Evolutionary conservation across 2,113 vertebrate genomes (phyloP).

Genomic region (Antechinus stuartii): DNA sequence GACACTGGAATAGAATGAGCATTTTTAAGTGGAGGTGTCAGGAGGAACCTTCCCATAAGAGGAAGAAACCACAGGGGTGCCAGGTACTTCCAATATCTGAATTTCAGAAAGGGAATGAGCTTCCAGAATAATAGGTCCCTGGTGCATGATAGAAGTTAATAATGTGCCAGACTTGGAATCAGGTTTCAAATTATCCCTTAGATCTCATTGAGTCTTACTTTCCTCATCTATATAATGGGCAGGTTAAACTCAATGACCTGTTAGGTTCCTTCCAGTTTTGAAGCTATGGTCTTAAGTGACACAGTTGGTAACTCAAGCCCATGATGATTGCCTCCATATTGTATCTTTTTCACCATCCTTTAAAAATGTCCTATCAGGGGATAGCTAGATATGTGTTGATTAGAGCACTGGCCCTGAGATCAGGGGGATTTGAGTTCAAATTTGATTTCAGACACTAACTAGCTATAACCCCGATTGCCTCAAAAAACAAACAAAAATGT

Average conservation of each 20-base stretch:
- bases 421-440: no score
- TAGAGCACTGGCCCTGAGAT: no score
- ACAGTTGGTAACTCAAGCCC: neutral
- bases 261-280: neutral
- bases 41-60: neutral
- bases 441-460: no score
- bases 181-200: neutral
- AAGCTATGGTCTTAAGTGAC: neutral
- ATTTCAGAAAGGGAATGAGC: neutral
- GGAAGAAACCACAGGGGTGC: neutral
- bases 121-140: neutral
- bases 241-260: neutral
- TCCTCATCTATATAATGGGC: neutral
- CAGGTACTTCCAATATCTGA: neutral
- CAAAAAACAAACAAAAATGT: no score
- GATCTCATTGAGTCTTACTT: neutral
- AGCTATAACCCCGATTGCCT: no score
- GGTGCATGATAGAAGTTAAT: neutral
- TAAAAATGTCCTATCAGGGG: neutral
- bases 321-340: neutral
- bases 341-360: neutral
- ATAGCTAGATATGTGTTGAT: no score
- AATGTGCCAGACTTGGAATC: neutral
- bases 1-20: neutral
- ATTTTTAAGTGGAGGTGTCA: neutral